Percentiles rank a stretch among this genome's conserved stretches.
Evolutionary conservation across 1,140 invertebrate genomes (phyloP).

Genomic region (Leucophenga varia): DNA sequence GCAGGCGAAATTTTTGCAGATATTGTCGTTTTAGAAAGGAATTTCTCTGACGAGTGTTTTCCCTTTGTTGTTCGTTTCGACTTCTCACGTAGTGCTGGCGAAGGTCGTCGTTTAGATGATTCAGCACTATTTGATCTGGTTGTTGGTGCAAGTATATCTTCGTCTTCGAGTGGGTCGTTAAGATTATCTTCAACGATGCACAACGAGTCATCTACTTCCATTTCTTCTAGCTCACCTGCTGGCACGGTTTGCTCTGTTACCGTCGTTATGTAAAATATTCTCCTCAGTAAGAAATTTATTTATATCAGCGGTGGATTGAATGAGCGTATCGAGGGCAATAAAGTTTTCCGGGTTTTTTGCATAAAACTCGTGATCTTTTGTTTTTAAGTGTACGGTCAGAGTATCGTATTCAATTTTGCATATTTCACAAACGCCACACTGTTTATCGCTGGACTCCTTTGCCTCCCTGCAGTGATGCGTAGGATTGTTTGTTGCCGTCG

Average conservation of each 20-base stretch:
- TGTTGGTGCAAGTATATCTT: no score
- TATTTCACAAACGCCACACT: slow-evolving; percentile 73
- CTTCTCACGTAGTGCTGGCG: slow-evolving; percentile 42
- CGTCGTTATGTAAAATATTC: slow-evolving; percentile 1
- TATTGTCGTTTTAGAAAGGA: slow-evolving; percentile 26
- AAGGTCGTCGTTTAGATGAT: slow-evolving; percentile 22
- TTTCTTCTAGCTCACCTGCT: slow-evolving; percentile 27
- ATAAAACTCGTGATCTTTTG: slow-evolving; percentile 70
- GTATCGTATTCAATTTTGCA: slow-evolving; percentile 71
- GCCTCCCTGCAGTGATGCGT: slow-evolving; percentile 21
- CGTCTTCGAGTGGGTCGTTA: slow-evolving; percentile 12
- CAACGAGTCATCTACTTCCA: slow-evolving; percentile 42
- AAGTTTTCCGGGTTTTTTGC: slow-evolving; percentile 72
- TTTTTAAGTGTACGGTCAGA: slow-evolving; percentile 67
- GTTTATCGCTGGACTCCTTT: slow-evolving; percentile 53
- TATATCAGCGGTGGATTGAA: slow-evolving; percentile 54
- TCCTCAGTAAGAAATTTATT: slow-evolving; percentile 35
- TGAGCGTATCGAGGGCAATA: slow-evolving; percentile 67
- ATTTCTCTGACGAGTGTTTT: slow-evolving; percentile 49
- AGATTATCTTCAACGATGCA: neutral
- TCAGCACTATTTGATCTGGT: neutral
- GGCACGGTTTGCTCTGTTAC: slow-evolving; percentile 3
- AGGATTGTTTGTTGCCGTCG: slow-evolving; percentile 18
- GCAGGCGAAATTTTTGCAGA: slow-evolving; percentile 18
- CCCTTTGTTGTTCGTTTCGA: slow-evolving; percentile 47